A percentile compares a stretch with the other conserved stretches of the same genome.
phyloP scores from a whole-genome alignment of 2,113 vertebrate species.

The Taxidea taxus region DNA sequence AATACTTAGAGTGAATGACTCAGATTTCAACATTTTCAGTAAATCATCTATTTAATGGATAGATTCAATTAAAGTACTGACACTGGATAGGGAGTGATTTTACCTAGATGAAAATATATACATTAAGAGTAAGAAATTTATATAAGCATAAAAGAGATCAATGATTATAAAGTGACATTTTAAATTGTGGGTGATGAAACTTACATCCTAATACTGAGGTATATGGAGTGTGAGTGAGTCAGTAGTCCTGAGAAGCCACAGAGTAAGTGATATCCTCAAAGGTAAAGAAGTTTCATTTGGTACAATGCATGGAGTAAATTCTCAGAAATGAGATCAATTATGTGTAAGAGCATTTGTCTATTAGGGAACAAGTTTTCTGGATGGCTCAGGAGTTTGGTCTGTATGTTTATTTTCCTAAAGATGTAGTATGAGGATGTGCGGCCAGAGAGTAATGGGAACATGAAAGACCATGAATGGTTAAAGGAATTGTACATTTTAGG shows the following conservation, averaged over 20 bases:
- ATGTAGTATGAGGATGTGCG: rapidly evolving
- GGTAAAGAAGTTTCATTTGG: neutral
- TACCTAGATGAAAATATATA: neutral
- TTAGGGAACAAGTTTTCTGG: neutral
- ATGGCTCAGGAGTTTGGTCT: neutral
- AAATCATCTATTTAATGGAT: neutral
- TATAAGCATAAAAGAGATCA: neutral
- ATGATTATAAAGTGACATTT: neutral
- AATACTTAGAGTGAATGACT: neutral
- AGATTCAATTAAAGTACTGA: neutral
- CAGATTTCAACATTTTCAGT: neutral
- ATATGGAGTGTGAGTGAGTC: neutral
- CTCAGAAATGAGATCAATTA: neutral
- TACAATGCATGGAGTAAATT: neutral
- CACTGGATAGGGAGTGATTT: neutral
- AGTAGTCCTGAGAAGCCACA: neutral
- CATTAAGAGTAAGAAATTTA: neutral
- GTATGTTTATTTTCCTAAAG: neutral
- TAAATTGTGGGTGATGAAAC: neutral
- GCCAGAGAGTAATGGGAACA: neutral
- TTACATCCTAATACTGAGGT: neutral
- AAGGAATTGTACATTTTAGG: neutral
- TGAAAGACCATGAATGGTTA: neutral
- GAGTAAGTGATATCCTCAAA: neutral
- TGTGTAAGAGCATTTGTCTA: neutral